Percentiles rank a stretch among this genome's conserved stretches.
phyloP scores from a whole-genome alignment of 2,888 invertebrate genomes.

The Trilocha varians region DNA sequence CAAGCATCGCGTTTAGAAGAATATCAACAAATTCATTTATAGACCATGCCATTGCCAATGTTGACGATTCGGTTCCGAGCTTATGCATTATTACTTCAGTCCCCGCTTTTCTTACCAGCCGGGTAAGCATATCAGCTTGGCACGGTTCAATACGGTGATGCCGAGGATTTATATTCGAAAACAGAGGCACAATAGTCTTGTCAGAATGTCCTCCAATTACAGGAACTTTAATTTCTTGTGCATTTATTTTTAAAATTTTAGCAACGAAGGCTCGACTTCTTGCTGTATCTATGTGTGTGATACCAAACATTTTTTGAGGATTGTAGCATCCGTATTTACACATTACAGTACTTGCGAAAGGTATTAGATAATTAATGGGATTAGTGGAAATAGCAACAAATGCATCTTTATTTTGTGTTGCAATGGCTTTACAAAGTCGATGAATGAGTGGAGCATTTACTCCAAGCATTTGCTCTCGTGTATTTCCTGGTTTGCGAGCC shows the following conservation, averaged over 20 bases:
- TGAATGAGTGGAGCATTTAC: slow-evolving; percentile 36
- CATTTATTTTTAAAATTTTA: slow-evolving; percentile 27
- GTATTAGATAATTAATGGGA: slow-evolving; percentile 45
- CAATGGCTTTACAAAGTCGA: slow-evolving; percentile 32
- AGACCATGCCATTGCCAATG: slow-evolving; percentile 40
- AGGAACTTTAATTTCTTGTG: slow-evolving; percentile 30
- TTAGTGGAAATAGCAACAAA: slow-evolving; percentile 44
- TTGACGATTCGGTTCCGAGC: slow-evolving; percentile 33
- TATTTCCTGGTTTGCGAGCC: slow-evolving; percentile 26
- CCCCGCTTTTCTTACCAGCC: slow-evolving; percentile 37
- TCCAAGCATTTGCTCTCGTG: slow-evolving; percentile 36
- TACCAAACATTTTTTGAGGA: slow-evolving; percentile 43
- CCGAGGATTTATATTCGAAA: slow-evolving; percentile 37
- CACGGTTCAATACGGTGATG: slow-evolving; percentile 21
- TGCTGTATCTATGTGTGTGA: slow-evolving; percentile 43
- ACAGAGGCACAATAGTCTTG: slow-evolving; percentile 44
- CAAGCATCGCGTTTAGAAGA: slow-evolving; percentile 35
- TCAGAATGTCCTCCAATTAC: slow-evolving; percentile 53
- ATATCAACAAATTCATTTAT: slow-evolving; percentile 39
- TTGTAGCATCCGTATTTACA: slow-evolving; percentile 35
- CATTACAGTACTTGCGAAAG: slow-evolving; percentile 39
- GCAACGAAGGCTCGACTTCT: slow-evolving; percentile 32
- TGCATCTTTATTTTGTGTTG: slow-evolving; percentile 34
- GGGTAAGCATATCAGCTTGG: slow-evolving; percentile 38
- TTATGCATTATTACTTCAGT: slow-evolving; percentile 37